phyloP scores from a whole-genome alignment of 2,797 vertebrate genomes.

The Clarias platycephalus region DNA sequence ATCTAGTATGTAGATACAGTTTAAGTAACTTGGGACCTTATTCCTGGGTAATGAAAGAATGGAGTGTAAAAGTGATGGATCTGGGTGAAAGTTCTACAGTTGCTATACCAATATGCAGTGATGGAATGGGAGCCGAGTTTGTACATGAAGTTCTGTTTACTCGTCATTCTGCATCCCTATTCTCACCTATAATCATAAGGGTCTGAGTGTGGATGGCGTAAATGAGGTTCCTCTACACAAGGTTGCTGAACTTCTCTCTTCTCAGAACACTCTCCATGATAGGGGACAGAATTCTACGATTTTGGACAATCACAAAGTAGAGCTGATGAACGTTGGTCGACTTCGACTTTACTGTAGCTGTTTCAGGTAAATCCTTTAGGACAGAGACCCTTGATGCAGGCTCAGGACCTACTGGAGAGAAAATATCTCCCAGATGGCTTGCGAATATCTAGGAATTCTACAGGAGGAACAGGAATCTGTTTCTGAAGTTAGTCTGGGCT shows the following conservation, averaged over 20 bases:
- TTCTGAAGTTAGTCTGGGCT: too few relatives aligned
- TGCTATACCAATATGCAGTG: not conserved
- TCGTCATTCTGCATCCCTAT: not conserved
- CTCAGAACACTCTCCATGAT: not conserved
- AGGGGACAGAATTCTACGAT: not conserved
- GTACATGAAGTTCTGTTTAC: not conserved
- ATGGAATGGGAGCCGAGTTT: not conserved
- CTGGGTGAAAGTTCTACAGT: too few relatives aligned
- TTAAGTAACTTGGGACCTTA: not conserved
- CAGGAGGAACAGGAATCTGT: not conserved
- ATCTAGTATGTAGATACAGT: not conserved
- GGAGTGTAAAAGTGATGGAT: not conserved
- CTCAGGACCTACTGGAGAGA: not conserved
- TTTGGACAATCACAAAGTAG: not conserved
- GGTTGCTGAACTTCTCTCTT: not conserved
- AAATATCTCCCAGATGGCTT: not conserved
- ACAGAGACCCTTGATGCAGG: not conserved
- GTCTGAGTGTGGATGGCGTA: not conserved
- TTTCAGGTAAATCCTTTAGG: not conserved
- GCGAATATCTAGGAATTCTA: not conserved
- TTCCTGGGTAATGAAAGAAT: not conserved
- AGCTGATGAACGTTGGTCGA: not conserved
- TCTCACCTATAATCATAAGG: not conserved
- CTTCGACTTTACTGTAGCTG: not conserved
- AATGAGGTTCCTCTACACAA: not conserved